These are phyloP conservation scores for Notiomystis cincta DNA, from an alignment of 2,113 vertebrate genomes.

Conservation along the genomic window DNA sequence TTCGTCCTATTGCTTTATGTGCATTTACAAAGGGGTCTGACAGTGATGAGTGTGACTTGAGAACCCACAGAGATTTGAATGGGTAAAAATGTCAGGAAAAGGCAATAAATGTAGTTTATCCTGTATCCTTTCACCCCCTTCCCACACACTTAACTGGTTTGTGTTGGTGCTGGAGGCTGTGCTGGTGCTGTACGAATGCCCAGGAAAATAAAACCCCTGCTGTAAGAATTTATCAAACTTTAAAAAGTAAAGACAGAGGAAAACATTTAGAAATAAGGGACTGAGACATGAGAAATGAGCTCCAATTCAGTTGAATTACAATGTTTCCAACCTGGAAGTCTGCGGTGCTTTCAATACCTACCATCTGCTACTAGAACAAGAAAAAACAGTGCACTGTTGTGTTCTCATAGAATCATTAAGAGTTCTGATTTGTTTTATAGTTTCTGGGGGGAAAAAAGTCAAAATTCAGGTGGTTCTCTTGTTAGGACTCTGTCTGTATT, in stretches of 20 bases:
- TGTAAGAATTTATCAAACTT: background rate
- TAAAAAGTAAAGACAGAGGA: background rate
- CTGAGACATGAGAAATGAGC: background rate
- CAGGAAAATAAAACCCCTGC: background rate
- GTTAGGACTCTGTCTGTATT: background rate
- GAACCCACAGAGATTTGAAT: background rate
- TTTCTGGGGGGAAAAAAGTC: fast-evolving
- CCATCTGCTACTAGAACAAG: background rate
- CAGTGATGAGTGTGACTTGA: background rate
- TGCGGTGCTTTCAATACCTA: background rate
- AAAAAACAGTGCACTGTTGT: background rate
- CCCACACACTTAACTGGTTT: background rate
- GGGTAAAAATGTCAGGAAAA: background rate
- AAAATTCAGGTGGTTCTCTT: background rate
- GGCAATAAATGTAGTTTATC: background rate
- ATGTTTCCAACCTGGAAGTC: background rate
- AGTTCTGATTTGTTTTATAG: background rate
- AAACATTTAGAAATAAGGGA: background rate
- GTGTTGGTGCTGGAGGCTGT: background rate
- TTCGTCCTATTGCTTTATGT: background rate
- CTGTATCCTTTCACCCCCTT: background rate
- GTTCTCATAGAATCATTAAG: background rate
- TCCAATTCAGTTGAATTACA: background rate
- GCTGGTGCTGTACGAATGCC: background rate
- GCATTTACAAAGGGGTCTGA: background rate